Evolutionary conservation across 2,797 vertebrate genomes (phyloP), one percentile per base, ranked within the genome.

Genomic region (Hypotaenidia philippensis): DNA sequence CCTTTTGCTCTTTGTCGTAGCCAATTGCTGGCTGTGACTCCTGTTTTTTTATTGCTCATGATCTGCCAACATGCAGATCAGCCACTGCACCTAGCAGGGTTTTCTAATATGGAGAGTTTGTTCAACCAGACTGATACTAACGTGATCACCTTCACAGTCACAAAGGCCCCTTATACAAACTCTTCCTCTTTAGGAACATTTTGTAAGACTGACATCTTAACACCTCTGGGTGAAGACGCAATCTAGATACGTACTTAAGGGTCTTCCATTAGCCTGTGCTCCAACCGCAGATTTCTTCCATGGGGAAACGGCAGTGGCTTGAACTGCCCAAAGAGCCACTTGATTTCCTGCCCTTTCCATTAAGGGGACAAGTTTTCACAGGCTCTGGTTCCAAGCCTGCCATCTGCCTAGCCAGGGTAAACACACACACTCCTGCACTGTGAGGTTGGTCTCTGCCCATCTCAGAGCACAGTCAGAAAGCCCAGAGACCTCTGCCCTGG

Each of bases 241-340:
- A 75, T 15, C 17, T 60, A 75, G 19, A 60, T 27, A 45, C 1
- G 1, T 1, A 27, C 10, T 59, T 81, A 18, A 44, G 20, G 18
- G 4, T 57, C 13, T 75, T 59, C 8, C 0, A 27, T 22, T 6
- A 74, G 10, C 17, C 25, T 61, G 8, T 1, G 0, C 20, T 83
- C 44, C 26, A 57, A 14, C 16, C 5, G 55, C 10, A 44, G n/a
- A 29, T 78, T 64, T 91, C n/a, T 47, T 50, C 20, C 10, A 1
- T 7, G 23, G 40, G 27, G 31, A 80, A 94, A 61, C 5, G 19
- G 5, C 32, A 66, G 25, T 22, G 50, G n/a, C 53, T 83, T 80
- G 68, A 71, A 40, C 26, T 44, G 57, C 25, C 63, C 40, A 20
- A 21, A 68, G 22, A 64, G 59, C 76, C 26, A 50, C 26, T 47